These are phyloP conservation scores for Argyrosomus regius DNA, from an alignment of 2,797 vertebrate genomes.

Conservation along the genomic window DNA sequence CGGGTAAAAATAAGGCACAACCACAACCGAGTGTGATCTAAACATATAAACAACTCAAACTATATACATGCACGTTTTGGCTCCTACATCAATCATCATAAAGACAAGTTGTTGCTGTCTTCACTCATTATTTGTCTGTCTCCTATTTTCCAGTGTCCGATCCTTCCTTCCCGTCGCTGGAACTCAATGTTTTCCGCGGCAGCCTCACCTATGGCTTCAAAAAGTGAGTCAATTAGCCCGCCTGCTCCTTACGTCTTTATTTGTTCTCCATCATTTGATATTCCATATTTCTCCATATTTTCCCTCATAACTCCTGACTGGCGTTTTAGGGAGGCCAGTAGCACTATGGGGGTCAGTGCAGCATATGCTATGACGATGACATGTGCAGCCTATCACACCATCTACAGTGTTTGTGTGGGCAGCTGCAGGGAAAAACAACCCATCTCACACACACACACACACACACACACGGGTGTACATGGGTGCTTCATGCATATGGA, in stretches of 20 bases:
- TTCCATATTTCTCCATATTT: conserved; percentile 70
- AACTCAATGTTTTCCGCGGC: conserved; percentile 77
- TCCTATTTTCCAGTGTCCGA: conserved; percentile 87
- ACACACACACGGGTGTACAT: conserved; percentile 27
- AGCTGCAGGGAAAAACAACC: conserved; percentile 72
- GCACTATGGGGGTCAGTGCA: conserved; percentile 66
- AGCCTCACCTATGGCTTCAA: conserved; percentile 87
- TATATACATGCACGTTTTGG: too few relatives aligned
- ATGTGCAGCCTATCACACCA: conserved; percentile 80
- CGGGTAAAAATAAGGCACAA: too few relatives aligned
- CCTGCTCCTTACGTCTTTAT: conserved; percentile 16
- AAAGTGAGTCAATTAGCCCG: conserved; percentile 85
- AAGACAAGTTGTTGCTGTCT: background rate
- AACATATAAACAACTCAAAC: too few relatives aligned
- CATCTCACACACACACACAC: background rate
- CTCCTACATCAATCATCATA: background rate
- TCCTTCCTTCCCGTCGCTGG: conserved; percentile 76
- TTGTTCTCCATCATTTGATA: conserved; percentile 47
- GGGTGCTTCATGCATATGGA: conserved; percentile 84
- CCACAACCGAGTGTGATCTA: too few relatives aligned
- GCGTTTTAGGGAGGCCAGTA: conserved; percentile 64
- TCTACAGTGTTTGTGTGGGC: conserved; percentile 58
- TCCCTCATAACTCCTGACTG: conserved; percentile 39
- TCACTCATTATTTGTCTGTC: conserved; percentile 11
- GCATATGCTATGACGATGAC: conserved; percentile 76